Evolutionary conservation across 2,113 vertebrate species (phyloP), one percentile per base, ranked within the genome.

Genomic region (Leiothrix lutea): DNA sequence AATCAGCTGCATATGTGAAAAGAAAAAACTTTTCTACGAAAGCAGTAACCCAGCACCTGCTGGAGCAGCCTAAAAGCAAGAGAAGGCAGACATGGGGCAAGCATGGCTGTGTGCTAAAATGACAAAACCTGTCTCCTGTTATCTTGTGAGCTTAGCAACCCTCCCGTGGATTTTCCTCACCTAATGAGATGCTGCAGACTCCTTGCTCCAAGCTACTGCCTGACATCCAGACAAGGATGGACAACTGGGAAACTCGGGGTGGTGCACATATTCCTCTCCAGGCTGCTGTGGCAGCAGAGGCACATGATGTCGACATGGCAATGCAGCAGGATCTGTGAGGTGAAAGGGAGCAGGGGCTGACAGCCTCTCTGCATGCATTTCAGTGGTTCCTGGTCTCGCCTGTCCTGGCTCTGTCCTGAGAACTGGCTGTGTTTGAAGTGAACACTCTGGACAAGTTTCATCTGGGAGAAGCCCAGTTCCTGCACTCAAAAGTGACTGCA

Each of bases 241-340:
- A 35, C 56, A 74, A 6, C 36, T 0, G 1, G 51, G 42, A 77
- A 62, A 26, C 21, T 23, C 1, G 0, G 11, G 33, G 19, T 66
- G 1, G 0, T 58, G 61, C 29, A 47, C 6, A 4, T 5, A 40
- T 21, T 53, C 36, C 31, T 28, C 29, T 65, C 45, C 66, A 33
- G 60, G 51, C 42, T 78, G 61, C 74, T 3, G 8, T 7, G 36
- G 51, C 72, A 73, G 80, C 58, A 48, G 14, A 22, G 58, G n/a
- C 17, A 11, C 47, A 8, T 1, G 31, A 44, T 9, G 23, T 5
- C 26, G 47, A 36, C 17, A 9, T 0, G 8, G 45, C 48, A 62
- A 33, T 7, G 69, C 65, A 51, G 22, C 1, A 38, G 42, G 16
- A 62, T 33, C 77, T 8, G 36, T 2, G 18, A 24, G 36, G 31